Evolutionary conservation across 2,113 vertebrate species (phyloP).

Genomic region (Gorsachius goisagi): DNA sequence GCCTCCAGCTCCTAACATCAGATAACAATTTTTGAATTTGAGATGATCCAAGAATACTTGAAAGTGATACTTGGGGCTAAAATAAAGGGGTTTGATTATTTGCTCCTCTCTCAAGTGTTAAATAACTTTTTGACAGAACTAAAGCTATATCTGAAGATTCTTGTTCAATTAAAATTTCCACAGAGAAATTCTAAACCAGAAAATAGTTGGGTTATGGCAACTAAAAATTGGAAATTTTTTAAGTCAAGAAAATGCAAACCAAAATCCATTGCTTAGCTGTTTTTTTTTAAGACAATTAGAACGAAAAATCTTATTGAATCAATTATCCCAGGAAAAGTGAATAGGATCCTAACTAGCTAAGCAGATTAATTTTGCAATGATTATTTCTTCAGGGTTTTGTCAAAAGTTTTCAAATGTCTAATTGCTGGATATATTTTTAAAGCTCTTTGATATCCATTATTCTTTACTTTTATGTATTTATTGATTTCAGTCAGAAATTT

Average conservation of each 20-base stretch:
- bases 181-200: background rate
- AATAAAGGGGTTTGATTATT: constrained; percentile 20
- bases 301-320: background rate
- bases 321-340: background rate
- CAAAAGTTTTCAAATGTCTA: background rate
- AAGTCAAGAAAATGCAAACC: background rate
- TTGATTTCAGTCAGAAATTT: background rate
- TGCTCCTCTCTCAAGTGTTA: background rate
- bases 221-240: background rate
- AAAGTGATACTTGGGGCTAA: constrained; percentile 36
- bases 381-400: background rate
- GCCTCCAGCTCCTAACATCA: constrained; percentile 14
- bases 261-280: background rate
- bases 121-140: background rate
- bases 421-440: background rate
- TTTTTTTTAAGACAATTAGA: background rate
- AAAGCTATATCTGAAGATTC: background rate
- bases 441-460: background rate
- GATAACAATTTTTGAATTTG: constrained; percentile 6
- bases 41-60: constrained; percentile 25
- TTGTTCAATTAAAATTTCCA: background rate
- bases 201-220: background rate
- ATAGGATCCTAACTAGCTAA: background rate
- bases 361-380: background rate
- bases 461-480: background rate